Base-by-base conservation (phyloP, 2,797 vertebrate species). In the Lepus townsendii region DNA sequence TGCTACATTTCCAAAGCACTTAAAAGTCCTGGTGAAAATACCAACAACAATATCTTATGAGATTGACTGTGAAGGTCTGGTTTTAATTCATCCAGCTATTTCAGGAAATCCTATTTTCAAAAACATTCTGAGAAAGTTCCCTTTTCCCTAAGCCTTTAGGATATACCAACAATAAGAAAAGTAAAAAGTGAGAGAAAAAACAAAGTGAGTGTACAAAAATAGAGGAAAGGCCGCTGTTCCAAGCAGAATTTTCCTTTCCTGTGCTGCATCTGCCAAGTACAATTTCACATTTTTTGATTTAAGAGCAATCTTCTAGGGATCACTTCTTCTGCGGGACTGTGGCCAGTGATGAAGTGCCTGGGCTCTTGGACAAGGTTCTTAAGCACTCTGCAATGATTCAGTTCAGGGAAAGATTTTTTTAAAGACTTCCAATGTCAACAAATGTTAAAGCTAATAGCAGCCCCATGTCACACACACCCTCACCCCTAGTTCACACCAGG, bases 1-100 rank as follows among this genome's bases (percentile, higher is more conserved):
- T 97, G 97, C 96, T 95, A 50, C 90, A 92, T 97, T 98, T 98
- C 95, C 97, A 98, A 97, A 98, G 96, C 91, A 97, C 91, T 96
- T 97, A 97, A 97, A 93, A 26, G 13, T 95, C 66, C 60, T 0
- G 0, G 88, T 96, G 96, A 97, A 97, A 98, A 97, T 76, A 97
- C 86, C 84, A 97, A 91, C 86, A 73, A 0, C 90, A 95, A 73
- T 97, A 97, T 92, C 97, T 97, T 97, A 85, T 79, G 92, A 96
- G 93, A 97, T 97, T 88, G 97, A 91, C 88, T 86, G 27, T 72
- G 88, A 47, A 86, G 80, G 78, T 77, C 47, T 69, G 88, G 68
- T 96, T 98, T 97, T 97, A 96, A 98, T 93, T 97, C 17, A 20
- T 50, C 57, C 83, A 94, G 88, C 73, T 96, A 79, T 97, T 97